Evolutionary conservation across 1,140 invertebrate genomes (phyloP).

Genomic region (Drosophila nikananu): DNA sequence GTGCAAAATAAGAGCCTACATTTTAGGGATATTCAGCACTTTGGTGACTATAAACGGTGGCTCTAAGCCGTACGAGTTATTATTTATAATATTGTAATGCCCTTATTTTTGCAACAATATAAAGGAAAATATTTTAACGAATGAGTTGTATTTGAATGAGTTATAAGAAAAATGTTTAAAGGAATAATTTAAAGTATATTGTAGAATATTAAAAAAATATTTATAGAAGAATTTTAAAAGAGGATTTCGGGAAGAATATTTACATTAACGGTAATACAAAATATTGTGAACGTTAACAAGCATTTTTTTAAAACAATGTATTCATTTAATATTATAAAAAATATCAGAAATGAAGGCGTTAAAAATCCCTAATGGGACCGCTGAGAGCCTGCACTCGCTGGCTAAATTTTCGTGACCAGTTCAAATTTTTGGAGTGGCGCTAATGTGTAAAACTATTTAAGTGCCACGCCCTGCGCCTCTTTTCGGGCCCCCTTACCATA

Average conservation of each 20-base stretch:
- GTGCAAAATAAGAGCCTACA: not conserved
- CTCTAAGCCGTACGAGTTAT: too few relatives aligned
- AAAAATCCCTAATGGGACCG: not conserved
- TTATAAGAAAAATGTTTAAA: not conserved
- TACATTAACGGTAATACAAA: too few relatives aligned
- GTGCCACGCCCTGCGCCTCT: slow-evolving; percentile 29
- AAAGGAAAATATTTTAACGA: not conserved
- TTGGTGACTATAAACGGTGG: too few relatives aligned
- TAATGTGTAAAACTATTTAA: slow-evolving; percentile 70
- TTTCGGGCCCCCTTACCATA: not conserved
- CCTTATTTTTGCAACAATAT: not conserved
- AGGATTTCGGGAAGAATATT: too few relatives aligned
- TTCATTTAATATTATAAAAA: too few relatives aligned
- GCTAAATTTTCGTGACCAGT: slow-evolving; percentile 11
- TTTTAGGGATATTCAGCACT: not conserved
- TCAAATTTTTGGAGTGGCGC: slow-evolving; percentile 45
- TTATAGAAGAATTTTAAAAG: too few relatives aligned
- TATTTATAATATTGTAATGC: not conserved
- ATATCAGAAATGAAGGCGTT: too few relatives aligned
- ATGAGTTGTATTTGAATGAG: not conserved
- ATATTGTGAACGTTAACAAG: too few relatives aligned
- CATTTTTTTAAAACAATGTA: too few relatives aligned
- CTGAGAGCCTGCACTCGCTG: not conserved
- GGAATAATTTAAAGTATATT: too few relatives aligned
- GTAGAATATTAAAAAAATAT: too few relatives aligned